Conservation (phyloP, 2,888 invertebrate species). For the Tenthredo livida region DNA sequence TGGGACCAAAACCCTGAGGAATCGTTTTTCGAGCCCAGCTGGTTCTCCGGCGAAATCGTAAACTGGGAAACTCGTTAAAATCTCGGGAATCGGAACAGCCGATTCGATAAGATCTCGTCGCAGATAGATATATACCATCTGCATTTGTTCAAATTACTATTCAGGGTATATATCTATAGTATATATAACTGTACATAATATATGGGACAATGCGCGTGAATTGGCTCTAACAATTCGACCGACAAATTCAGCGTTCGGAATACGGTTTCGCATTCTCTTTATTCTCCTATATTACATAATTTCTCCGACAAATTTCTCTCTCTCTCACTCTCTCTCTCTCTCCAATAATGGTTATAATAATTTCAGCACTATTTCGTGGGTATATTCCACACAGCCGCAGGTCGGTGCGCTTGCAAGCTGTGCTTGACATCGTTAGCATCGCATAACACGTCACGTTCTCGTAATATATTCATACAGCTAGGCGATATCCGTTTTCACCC, state of each 20-base stretch:
- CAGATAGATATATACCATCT: constrained; percentile 16
- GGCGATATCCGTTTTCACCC: not conserved
- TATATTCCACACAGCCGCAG: constrained; percentile 14
- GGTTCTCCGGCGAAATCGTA: constrained; percentile 7
- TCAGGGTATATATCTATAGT: not conserved
- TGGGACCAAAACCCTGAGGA: constrained; percentile 29
- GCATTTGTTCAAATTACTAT: constrained; percentile 15
- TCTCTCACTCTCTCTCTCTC: constrained; percentile 28
- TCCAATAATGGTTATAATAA: constrained; percentile 41
- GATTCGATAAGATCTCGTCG: constrained; percentile 24
- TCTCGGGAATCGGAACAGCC: constrained; percentile 17
- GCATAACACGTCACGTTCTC: constrained; percentile 35
- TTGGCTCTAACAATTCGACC: not conserved
- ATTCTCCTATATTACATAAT: constrained; percentile 7
- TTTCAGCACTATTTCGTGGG: constrained; percentile 13
- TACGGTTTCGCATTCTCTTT: constrained; percentile 1
- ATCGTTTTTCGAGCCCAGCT: constrained; percentile 50
- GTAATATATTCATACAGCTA: constrained; percentile 41
- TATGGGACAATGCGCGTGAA: not conserved
- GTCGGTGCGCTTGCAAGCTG: constrained; percentile 15
- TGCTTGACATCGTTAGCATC: constrained; percentile 35
- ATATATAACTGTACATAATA: not conserved
- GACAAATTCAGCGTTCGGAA: not conserved
- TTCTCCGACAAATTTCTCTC: constrained; percentile 42
- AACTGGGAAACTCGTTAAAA: constrained; percentile 32